Evolutionary conservation across 2,113 vertebrate genomes (phyloP), one percentile per base, ranked within the genome.

Genomic region (Taxidea taxus): DNA sequence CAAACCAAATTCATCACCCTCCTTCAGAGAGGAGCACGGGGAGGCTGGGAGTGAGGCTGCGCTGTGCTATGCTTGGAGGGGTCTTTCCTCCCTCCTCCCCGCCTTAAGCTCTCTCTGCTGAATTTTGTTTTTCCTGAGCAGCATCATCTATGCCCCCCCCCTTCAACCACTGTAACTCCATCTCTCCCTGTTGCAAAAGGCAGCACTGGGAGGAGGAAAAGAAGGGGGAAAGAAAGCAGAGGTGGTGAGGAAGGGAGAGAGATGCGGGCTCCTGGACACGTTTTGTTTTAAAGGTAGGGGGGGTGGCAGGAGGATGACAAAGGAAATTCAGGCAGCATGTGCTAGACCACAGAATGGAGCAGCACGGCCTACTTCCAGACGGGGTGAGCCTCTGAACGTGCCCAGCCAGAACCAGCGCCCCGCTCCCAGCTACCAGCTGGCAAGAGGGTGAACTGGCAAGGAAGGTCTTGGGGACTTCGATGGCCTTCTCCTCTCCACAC

Each of bases 1-100:
- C 85, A 66, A 97, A 95, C 95, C 87, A 75, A 97, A 97, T 87
- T 81, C 39, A 7, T 54, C 85, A 31, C 78, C 92, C 90, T 94
- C 97, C 97, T 58, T 96, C n/a, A 42, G 84, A 90, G 95, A 0
- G 34, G 16, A 95, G 51, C 13, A 0, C 62, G 31, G 0, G 94
- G 62, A 34, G 42, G 51, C 39, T 31, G 14, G 21, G 13, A 25
- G 13, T 1, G 7, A 68, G 29, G 37, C 42, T 20, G 15, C 25
- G 47, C 47, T 49, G 39, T 0, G 29, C 37, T 39, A 4, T 0
- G 78, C 82, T 39, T n/a, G 14, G 44, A 15, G 60, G 51, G 3
- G 29, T 6, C 0, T n/a, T 11, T 44, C 49, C 77, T 42, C 29
- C 51, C 62, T 47, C 74, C 54, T 54, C 25, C 47, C 21, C 2